Percentiles rank a stretch among this genome's conserved stretches.
Conservation (phyloP, 2,888 invertebrate species). For the Zaprionus lineosus region DNA sequence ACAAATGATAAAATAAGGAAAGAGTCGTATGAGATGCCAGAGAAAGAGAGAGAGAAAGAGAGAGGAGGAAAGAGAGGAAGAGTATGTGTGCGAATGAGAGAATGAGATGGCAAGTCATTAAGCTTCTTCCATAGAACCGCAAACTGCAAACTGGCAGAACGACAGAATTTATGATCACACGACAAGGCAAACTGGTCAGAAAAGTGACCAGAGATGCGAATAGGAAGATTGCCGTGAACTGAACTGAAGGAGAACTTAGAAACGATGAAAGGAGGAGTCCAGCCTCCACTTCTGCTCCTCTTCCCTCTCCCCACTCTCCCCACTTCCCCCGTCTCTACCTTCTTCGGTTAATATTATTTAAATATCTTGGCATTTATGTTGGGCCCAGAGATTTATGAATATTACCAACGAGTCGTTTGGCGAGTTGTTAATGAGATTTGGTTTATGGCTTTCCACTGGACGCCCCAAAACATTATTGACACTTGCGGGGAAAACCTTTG, state of each 20-base stretch:
- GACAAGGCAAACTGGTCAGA: conserved; percentile 69
- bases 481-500: neutral
- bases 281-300: no score
- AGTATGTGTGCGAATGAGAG: neutral
- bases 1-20: conserved; percentile 46
- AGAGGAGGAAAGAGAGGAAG: conserved; percentile 2
- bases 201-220: conserved; percentile 7
- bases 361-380: conserved; percentile 34
- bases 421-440: conserved; percentile 43
- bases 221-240: no score
- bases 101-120: neutral
- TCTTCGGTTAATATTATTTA: conserved; percentile 50
- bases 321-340: no score
- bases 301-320: no score
- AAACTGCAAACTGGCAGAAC: conserved; percentile 2
- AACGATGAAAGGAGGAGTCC: no score
- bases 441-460: conserved; percentile 21
- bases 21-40: conserved; percentile 1
- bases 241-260: neutral
- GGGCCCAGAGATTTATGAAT: conserved; percentile 57
- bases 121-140: neutral
- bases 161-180: conserved; percentile 58
- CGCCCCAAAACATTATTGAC: conserved; percentile 9
- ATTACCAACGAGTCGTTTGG: conserved; percentile 41
- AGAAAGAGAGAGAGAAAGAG: neutral